Percentiles rank a stretch among this genome's conserved stretches.
Conservation (phyloP, 2,797 vertebrate species). For the Myotis daubentonii region DNA sequence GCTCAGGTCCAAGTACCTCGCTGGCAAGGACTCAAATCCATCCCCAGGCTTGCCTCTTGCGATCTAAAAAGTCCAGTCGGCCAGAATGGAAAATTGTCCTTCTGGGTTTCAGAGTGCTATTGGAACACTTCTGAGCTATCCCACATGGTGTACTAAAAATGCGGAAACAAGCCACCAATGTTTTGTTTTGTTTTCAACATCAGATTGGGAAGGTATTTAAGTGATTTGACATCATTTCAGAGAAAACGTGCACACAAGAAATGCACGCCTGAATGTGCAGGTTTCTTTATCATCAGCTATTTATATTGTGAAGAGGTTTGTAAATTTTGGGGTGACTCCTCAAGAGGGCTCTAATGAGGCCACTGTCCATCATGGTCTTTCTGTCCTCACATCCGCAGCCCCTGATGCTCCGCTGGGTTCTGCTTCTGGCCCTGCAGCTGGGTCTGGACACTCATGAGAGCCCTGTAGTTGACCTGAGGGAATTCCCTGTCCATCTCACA, state of each 20-base stretch:
- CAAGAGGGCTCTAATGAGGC: background rate
- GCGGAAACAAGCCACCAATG: background rate
- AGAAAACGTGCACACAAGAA: background rate
- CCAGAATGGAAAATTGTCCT: background rate
- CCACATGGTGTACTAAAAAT: background rate
- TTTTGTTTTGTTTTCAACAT: background rate
- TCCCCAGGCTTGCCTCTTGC: background rate
- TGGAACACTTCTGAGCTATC: background rate
- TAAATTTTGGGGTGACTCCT: background rate
- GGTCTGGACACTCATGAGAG: accelerated
- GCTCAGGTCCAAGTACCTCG: conserved; percentile 55
- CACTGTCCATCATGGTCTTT: accelerated
- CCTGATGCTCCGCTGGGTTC: accelerated
- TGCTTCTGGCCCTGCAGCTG: background rate
- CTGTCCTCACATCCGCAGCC: accelerated
- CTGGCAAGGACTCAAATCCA: conserved; percentile 57
- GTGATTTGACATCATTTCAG: background rate
- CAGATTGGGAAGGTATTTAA: conserved; percentile 2
- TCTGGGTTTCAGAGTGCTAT: background rate
- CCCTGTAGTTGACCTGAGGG: accelerated
- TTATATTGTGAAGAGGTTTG: background rate
- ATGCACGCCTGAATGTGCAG: background rate
- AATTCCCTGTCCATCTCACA: background rate
- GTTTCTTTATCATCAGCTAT: background rate
- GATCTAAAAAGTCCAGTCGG: background rate